A percentile compares a stretch with the other conserved stretches of the same genome.
phyloP scores from a whole-genome alignment of 2,797 vertebrate genomes.

The Pogoniulus pusillus region DNA sequence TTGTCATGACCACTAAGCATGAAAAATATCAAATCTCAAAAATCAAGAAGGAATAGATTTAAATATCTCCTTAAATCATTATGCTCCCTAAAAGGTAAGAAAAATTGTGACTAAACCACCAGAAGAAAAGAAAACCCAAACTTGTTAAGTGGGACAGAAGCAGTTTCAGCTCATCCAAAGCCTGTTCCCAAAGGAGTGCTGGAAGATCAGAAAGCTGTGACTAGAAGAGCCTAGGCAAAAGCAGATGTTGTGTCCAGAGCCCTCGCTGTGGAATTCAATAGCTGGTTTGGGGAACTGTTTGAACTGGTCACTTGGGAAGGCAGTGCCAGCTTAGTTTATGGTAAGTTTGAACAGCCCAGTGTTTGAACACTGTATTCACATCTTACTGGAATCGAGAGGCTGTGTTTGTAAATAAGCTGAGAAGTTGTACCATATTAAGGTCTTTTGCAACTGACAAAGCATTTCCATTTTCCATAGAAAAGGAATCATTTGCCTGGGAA shows the following conservation, averaged over 20 bases:
- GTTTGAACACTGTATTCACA: neutral
- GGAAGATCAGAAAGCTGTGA: slow-evolving; percentile 55
- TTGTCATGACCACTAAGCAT: neutral
- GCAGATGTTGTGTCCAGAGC: slow-evolving; percentile 57
- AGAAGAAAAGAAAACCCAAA: neutral
- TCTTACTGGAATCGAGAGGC: slow-evolving; percentile 27
- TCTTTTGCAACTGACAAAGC: slow-evolving; percentile 44
- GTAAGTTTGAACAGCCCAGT: neutral
- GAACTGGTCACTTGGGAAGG: slow-evolving; percentile 50
- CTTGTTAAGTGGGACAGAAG: slow-evolving; percentile 36
- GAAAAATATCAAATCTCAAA: slow-evolving; percentile 28
- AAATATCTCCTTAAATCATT: neutral
- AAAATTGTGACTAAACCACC: neutral
- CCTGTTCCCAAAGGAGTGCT: slow-evolving; percentile 17
- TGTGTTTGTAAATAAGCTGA: slow-evolving; percentile 42
- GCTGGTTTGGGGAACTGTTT: slow-evolving; percentile 48
- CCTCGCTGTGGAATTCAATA: neutral
- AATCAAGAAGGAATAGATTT: slow-evolving; percentile 2
- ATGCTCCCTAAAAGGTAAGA: neutral
- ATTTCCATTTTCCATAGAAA: slow-evolving; percentile 36
- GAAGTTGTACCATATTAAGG: neutral
- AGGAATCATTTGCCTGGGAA: slow-evolving; percentile 15
- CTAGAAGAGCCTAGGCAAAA: slow-evolving; percentile 49
- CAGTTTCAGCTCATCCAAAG: slow-evolving; percentile 60
- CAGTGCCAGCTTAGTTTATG: slow-evolving; percentile 1